phyloP scores from a whole-genome alignment of 2,888 invertebrate genomes.

The Orthosia cruda region DNA sequence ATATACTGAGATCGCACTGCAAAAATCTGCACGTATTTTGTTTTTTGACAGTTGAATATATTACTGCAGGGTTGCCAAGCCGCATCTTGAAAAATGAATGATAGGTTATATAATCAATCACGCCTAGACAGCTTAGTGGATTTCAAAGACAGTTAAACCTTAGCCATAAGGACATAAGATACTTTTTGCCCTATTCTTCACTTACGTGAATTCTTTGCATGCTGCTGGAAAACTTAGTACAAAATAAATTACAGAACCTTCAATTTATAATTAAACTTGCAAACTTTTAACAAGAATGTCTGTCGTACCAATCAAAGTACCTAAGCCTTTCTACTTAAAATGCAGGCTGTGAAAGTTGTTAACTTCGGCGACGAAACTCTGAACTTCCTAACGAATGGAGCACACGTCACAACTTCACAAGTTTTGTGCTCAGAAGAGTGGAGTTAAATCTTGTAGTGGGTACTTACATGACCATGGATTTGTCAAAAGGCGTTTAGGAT shows the following conservation, averaged over 20 bases:
- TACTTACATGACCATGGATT: neutral
- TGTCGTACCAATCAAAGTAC: slow-evolving; percentile 49
- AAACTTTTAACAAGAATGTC: slow-evolving; percentile 21
- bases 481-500: neutral
- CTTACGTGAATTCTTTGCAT: neutral
- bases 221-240: neutral
- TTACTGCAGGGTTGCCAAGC: too few species aligned
- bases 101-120: too few species aligned
- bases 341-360: slow-evolving; percentile 57
- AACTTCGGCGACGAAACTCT: slow-evolving; percentile 49
- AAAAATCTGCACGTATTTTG: too few species aligned
- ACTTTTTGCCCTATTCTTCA: too few species aligned
- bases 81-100: too few species aligned
- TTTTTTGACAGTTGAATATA: too few species aligned
- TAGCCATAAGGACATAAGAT: too few species aligned
- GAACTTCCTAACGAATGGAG: slow-evolving; percentile 67
- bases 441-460: slow-evolving; percentile 15
- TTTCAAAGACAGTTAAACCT: too few species aligned
- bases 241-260: too few species aligned
- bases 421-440: slow-evolving; percentile 15
- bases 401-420: slow-evolving; percentile 41
- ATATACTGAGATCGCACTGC: too few species aligned
- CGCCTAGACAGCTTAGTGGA: too few species aligned
- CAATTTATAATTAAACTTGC: slow-evolving; percentile 17
- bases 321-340: slow-evolving; percentile 60